Conservation (phyloP, 1,140 invertebrate species). For the Telenomus remus region DNA sequence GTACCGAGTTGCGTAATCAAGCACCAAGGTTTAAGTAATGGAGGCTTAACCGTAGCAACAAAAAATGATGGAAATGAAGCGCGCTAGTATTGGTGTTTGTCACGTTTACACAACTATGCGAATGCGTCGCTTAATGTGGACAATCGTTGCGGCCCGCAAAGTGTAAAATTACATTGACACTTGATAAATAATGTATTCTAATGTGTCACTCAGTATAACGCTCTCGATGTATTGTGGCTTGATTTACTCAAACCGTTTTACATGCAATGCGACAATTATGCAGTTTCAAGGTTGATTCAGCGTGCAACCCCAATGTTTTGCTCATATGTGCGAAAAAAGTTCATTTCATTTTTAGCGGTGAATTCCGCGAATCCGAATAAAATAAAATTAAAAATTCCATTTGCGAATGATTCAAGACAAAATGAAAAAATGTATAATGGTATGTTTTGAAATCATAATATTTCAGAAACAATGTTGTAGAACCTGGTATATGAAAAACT, state of each 20-base stretch:
- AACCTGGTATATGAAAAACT: too few relatives aligned
- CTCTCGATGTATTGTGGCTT: slow-evolving; percentile 43
- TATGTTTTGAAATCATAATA: too few relatives aligned
- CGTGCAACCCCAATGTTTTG: slow-evolving; percentile 22
- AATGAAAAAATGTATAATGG: too few relatives aligned
- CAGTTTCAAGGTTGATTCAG: slow-evolving; percentile 53
- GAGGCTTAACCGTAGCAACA: too few relatives aligned
- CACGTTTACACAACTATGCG: too few relatives aligned
- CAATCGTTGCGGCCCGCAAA: slow-evolving; percentile 35
- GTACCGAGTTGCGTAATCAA: too few relatives aligned
- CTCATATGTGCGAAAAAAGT: slow-evolving; percentile 15
- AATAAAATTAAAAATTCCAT: too few relatives aligned
- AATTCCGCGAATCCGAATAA: background rate
- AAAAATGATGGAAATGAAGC: too few relatives aligned
- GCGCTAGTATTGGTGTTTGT: too few relatives aligned
- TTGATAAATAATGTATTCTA: slow-evolving; percentile 59
- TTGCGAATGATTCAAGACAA: too few relatives aligned
- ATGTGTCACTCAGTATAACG: slow-evolving; percentile 53
- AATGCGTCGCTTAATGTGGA: slow-evolving; percentile 17
- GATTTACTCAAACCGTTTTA: slow-evolving; percentile 55
- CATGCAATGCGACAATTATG: slow-evolving; percentile 42
- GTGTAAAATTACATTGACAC: slow-evolving; percentile 59
- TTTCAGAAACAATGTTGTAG: too few relatives aligned
- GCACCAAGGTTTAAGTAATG: too few relatives aligned
- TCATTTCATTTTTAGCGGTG: slow-evolving; percentile 4